Evolutionary conservation across 2,888 invertebrate genomes (phyloP).

Genomic region (Argynnis bischoffii): DNA sequence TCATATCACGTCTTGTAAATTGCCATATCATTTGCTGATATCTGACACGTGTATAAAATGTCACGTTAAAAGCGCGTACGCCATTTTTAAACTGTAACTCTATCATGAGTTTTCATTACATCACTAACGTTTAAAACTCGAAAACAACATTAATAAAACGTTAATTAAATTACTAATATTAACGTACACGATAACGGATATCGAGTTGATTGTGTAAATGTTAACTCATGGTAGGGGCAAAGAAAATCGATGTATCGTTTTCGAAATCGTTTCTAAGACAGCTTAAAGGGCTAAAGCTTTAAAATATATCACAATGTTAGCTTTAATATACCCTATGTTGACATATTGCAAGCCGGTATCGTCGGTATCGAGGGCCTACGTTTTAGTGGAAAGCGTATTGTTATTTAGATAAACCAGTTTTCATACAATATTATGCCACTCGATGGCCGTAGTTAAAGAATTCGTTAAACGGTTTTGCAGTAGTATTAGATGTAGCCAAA

Average conservation of each 20-base stretch:
- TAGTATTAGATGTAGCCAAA: conserved; percentile 75
- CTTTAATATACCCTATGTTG: conserved; percentile 54
- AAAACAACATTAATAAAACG: too few species aligned
- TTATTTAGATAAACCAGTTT: conserved; percentile 62
- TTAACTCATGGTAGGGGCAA: conserved; percentile 3
- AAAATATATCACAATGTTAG: conserved; percentile 53
- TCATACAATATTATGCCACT: conserved; percentile 63
- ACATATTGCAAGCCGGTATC: conserved; percentile 50
- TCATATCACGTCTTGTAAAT: conserved; percentile 81
- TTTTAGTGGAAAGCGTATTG: conserved; percentile 64
- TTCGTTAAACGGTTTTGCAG: conserved; percentile 74
- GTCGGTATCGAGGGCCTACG: conserved; percentile 54
- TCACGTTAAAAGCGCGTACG: conserved; percentile 55
- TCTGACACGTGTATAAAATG: conserved; percentile 66
- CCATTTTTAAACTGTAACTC: conserved; percentile 30
- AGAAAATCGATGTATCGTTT: conserved; percentile 13
- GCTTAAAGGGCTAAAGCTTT: conserved; percentile 64
- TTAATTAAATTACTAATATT: conserved; percentile 5
- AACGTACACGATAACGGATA: neutral
- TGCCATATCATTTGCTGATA: conserved; percentile 76
- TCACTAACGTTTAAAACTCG: neutral
- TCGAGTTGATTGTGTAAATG: conserved; percentile 2
- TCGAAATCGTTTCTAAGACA: conserved; percentile 40
- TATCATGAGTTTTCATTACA: conserved; percentile 1
- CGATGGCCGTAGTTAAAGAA: conserved; percentile 68